These are phyloP conservation scores for Hecatera dysodea DNA, from an alignment of 2,888 invertebrate species.

Conservation along the genomic window DNA sequence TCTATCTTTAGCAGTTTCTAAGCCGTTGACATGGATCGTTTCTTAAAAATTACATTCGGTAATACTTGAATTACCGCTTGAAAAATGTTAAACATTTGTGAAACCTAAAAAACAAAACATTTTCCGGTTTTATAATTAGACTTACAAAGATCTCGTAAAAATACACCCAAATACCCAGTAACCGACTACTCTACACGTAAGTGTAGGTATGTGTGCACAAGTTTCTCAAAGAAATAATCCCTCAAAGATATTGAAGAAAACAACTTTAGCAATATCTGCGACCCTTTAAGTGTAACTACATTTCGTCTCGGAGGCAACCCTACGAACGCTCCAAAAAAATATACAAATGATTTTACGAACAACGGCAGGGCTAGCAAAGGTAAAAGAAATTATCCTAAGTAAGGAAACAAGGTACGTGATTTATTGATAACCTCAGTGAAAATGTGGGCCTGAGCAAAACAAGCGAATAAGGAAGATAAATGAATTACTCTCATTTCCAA, in stretches of 20 bases:
- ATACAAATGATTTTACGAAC: conserved; percentile 77
- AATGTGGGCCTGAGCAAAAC: conserved; percentile 82
- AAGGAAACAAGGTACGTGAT: conserved; percentile 85
- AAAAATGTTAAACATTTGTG: no score
- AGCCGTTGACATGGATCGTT: no score
- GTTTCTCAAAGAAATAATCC: conserved; percentile 49
- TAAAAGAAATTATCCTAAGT: conserved; percentile 82
- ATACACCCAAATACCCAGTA: not conserved
- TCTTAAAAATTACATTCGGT: no score
- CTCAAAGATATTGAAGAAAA: conserved; percentile 46
- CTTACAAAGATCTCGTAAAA: not conserved
- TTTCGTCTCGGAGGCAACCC: conserved; percentile 60
- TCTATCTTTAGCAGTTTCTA: no score
- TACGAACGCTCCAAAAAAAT: conserved; percentile 68
- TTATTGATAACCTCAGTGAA: conserved; percentile 84
- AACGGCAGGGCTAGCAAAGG: conserved; percentile 75
- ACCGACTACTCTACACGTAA: not conserved
- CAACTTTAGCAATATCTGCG: conserved; percentile 48
- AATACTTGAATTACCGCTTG: no score
- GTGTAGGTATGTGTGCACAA: conserved; percentile 12
- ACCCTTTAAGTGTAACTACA: conserved; percentile 50
- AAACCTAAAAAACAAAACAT: not conserved
- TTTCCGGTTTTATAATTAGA: not conserved
- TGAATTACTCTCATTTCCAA: conserved; percentile 84
- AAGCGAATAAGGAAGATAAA: conserved; percentile 87